phyloP scores from a whole-genome alignment of 2,113 vertebrate genomes.

The Illadopsis cleaveri region DNA sequence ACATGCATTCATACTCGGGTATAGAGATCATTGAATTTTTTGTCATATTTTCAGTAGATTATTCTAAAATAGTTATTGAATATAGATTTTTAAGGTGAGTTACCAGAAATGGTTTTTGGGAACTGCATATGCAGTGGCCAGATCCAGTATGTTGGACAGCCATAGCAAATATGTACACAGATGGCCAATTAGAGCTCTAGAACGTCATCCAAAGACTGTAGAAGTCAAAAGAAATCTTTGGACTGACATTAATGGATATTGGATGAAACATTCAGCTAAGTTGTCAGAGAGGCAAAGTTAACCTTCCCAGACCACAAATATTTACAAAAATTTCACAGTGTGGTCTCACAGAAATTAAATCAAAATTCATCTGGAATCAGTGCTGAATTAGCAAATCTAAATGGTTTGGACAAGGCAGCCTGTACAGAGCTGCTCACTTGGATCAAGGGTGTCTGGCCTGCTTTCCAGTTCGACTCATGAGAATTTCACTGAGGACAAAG shows the following conservation, averaged over 20 bases:
- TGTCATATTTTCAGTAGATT: not conserved
- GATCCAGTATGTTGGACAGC: not conserved
- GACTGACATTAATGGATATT: not conserved
- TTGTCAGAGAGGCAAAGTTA: not conserved
- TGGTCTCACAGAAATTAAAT: not conserved
- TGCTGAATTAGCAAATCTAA: not conserved
- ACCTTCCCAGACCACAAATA: not conserved
- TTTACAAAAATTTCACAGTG: not conserved
- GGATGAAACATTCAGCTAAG: not conserved
- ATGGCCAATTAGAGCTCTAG: not conserved
- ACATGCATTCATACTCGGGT: not conserved
- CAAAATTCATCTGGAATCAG: not conserved
- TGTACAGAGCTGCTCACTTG: not conserved
- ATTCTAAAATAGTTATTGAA: not conserved
- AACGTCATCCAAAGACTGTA: not conserved
- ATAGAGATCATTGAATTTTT: not conserved
- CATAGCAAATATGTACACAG: not conserved
- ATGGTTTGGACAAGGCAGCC: not conserved
- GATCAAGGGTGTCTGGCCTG: not conserved
- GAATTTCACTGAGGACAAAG: not conserved
- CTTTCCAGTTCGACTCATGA: rapidly evolving
- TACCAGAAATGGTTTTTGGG: not conserved
- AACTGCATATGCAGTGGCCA: not conserved
- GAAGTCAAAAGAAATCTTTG: not conserved
- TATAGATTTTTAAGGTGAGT: not conserved